These are phyloP conservation scores for Monomorium pharaonis DNA, from an alignment of 1,140 invertebrate species.

Conservation along the genomic window DNA sequence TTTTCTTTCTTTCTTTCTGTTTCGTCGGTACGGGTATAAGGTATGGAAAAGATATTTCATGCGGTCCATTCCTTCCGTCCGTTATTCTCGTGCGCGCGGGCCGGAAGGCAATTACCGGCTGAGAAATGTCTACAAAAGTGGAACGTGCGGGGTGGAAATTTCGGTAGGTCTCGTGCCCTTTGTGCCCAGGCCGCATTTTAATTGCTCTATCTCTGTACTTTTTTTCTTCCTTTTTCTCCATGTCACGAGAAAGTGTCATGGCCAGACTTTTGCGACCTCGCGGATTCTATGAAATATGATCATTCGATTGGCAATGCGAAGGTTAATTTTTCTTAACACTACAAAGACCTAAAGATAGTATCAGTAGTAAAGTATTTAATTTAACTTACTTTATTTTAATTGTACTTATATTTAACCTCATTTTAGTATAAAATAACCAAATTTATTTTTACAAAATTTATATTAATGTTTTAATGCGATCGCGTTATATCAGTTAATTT, in stretches of 20 bases:
- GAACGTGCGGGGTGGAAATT: constrained; percentile 52
- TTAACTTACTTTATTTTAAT: not conserved
- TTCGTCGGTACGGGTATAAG: constrained; percentile 42
- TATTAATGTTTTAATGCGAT: not conserved
- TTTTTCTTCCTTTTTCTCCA: constrained; percentile 35
- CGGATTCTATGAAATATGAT: constrained; percentile 37
- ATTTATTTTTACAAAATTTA: not conserved
- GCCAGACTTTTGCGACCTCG: constrained; percentile 31
- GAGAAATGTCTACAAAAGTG: constrained; percentile 60
- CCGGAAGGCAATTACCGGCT: constrained; percentile 56
- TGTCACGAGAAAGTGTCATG: constrained; percentile 27
- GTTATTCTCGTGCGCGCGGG: constrained; percentile 44
- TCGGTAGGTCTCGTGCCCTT: constrained; percentile 46
- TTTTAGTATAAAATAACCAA: not conserved
- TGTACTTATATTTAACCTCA: not conserved
- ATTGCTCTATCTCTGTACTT: constrained; percentile 31
- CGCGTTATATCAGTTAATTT: not conserved
- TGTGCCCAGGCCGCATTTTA: constrained; percentile 50
- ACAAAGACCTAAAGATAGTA: not conserved
- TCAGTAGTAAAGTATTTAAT: constrained; percentile 2
- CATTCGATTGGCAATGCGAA: constrained; percentile 41
- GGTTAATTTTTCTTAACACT: constrained; percentile 17
- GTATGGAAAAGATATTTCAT: constrained; percentile 60
- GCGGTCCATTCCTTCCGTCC: constrained; percentile 56
- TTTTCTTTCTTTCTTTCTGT: constrained; percentile 44